phyloP scores from a whole-genome alignment of 2,113 vertebrate genomes.

The Malurus cyaneus region DNA sequence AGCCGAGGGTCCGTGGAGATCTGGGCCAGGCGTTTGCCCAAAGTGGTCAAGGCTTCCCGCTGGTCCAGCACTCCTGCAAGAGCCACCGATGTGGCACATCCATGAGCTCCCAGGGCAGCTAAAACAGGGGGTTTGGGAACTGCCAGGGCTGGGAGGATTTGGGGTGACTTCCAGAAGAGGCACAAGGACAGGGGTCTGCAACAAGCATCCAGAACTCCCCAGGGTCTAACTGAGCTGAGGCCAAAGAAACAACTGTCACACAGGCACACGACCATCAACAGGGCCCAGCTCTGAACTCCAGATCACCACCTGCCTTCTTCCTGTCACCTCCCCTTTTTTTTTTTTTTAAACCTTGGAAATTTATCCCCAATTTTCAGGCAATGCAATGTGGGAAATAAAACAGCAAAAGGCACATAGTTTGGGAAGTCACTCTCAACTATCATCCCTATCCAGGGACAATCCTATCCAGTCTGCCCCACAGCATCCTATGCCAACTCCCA shows the following conservation, averaged over 20 bases:
- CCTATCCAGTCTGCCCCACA: not conserved
- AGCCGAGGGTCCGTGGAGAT: slow-evolving; percentile 93
- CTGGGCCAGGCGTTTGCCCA: slow-evolving; percentile 87
- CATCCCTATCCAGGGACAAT: not conserved
- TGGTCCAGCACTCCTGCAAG: slow-evolving; percentile 87
- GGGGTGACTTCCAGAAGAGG: not conserved
- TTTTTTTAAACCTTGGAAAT: not conserved
- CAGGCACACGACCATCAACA: not conserved
- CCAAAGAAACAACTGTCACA: not conserved
- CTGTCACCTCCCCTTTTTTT: not conserved
- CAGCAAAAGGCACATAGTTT: fast-evolving
- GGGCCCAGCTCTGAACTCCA: not conserved
- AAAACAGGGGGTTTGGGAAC: fast-evolving
- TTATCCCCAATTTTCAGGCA: not conserved
- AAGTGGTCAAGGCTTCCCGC: slow-evolving; percentile 83
- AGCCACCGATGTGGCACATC: not conserved
- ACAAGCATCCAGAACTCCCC: not conserved
- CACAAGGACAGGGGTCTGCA: not conserved
- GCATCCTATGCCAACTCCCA: not conserved
- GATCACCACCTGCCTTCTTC: not conserved
- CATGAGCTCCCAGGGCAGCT: fast-evolving
- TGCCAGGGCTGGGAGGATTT: not conserved
- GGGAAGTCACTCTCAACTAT: not conserved
- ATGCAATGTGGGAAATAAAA: not conserved
- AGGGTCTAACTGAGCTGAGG: not conserved